phyloP scores from a whole-genome alignment of 2,797 vertebrate species.

The Hyperoplus immaculatus region DNA sequence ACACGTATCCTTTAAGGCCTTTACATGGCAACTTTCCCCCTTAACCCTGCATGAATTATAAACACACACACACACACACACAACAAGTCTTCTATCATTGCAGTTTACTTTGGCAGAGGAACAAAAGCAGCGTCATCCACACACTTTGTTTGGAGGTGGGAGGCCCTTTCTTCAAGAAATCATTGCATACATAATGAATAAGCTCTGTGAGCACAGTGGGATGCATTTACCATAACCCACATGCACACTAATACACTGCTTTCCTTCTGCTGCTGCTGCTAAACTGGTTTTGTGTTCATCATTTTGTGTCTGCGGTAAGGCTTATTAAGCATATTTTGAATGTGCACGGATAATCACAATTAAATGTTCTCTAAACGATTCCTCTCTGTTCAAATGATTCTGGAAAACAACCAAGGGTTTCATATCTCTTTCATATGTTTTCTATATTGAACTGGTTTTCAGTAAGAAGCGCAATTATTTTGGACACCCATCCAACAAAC shows the following conservation, averaged over 20 bases:
- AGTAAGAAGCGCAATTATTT: not conserved
- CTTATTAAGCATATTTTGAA: slow-evolving; percentile 42
- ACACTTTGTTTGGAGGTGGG: slow-evolving; percentile 33
- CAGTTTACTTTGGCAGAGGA: slow-evolving; percentile 13
- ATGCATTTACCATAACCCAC: slow-evolving; percentile 19
- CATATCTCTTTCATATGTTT: slow-evolving; percentile 4
- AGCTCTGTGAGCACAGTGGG: slow-evolving; percentile 28
- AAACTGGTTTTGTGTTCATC: slow-evolving; percentile 35
- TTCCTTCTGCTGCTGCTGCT: slow-evolving; percentile 34
- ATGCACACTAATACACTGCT: not conserved
- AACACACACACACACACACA: not conserved
- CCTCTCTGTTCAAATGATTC: slow-evolving; percentile 10
- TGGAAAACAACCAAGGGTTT: slow-evolving; percentile 11
- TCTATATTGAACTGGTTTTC: slow-evolving; percentile 13
- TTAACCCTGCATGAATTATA: not conserved
- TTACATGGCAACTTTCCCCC: not conserved
- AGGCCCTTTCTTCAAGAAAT: slow-evolving; percentile 48
- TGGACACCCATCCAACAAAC: not conserved
- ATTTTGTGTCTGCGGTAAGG: slow-evolving; percentile 31
- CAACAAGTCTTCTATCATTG: not conserved
- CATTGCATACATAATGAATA: slow-evolving; percentile 68
- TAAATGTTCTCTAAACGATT: slow-evolving; percentile 31
- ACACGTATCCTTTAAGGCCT: not conserved
- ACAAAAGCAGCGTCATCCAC: slow-evolving; percentile 1
- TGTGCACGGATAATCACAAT: slow-evolving; percentile 29